Conservation (phyloP, 2,797 vertebrate genomes). For the Squalus acanthias region DNA sequence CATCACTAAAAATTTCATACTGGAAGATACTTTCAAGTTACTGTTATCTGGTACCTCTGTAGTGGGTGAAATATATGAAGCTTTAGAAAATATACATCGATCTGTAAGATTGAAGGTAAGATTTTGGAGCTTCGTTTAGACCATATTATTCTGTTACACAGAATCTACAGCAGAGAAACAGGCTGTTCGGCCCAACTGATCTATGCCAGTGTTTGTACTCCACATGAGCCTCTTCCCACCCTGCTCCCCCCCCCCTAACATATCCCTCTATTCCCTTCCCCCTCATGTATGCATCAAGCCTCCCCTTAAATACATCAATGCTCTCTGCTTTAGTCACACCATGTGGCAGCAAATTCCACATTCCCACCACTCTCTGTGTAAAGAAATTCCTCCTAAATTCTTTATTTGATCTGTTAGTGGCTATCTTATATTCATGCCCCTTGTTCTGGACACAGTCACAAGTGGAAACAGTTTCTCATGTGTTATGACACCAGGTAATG, state of each 20-base stretch:
- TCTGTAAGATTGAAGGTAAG: constrained; percentile 53
- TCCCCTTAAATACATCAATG: background rate
- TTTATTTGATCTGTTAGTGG: background rate
- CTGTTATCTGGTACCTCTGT: constrained; percentile 60
- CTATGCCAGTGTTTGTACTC: too few species aligned
- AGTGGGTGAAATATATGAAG: constrained; percentile 47
- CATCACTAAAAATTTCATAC: constrained; percentile 69
- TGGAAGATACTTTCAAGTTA: constrained; percentile 77
- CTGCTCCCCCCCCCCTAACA: background rate
- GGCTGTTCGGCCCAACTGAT: background rate
- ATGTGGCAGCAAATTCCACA: background rate
- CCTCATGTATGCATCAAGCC: background rate
- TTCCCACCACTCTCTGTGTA: background rate
- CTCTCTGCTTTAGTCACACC: background rate
- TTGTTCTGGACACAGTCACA: background rate
- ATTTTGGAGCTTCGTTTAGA: background rate
- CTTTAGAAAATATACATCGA: constrained; percentile 49
- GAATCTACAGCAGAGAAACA: background rate
- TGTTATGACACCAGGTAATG: background rate
- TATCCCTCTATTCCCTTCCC: background rate
- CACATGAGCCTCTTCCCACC: background rate
- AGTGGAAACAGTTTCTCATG: background rate
- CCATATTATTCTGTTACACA: background rate
- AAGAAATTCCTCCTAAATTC: background rate
- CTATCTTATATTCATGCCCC: background rate